Evolutionary conservation across 2,113 vertebrate genomes (phyloP), one percentile per base, ranked within the genome.

Genomic region (Sebastes fasciatus): DNA sequence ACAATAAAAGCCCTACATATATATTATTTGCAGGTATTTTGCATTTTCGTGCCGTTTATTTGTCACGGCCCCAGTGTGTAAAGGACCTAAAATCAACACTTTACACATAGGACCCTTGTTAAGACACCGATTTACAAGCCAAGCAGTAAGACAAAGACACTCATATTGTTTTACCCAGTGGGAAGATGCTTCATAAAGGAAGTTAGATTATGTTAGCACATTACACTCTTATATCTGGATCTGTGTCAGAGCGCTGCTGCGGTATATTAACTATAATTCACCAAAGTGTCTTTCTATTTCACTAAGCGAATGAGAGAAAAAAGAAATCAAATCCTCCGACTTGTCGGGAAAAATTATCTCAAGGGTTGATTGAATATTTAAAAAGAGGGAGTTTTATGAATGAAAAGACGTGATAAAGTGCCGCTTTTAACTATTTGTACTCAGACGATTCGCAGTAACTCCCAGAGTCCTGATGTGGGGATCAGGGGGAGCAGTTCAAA

Each of bases 291-390:
- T 69, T 64, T 78, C 49, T 51, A 9, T 46, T 74, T 17, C 60
- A 17, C 51, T 10, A 54, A 74, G 16, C 69, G 63, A 55, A 78
- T 51, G 72, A 17, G 6, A 71, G 7, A 43, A 60, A 17, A 19
- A 54, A 66, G 6, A 66, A 83, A 83, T 54, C 52, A 4, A 48
- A 72, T 69, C 54, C 17, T 26, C 54, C 0, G 26, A 49, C 79
- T 78, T 52, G 66, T 78, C 63, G 57, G 34, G n/a, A 70, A 52
- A 75, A 79, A 73, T 48, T 6, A 80, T 79, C 74, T 60, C 63
- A 8, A 21, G 70, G 51, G 26, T 21, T 61, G 61, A 73, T 14
- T 66, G 45, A 84, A 84, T 85, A 79, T 85, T 73, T 77, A 52
- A 74, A 40, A n/a, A 67, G 19, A 71, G 48, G 7, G 40, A 1